Percentiles rank a stretch among this genome's conserved stretches.
Evolutionary conservation across 2,888 invertebrate genomes (phyloP).

Genomic region (Cryptocephalus moraei): DNA sequence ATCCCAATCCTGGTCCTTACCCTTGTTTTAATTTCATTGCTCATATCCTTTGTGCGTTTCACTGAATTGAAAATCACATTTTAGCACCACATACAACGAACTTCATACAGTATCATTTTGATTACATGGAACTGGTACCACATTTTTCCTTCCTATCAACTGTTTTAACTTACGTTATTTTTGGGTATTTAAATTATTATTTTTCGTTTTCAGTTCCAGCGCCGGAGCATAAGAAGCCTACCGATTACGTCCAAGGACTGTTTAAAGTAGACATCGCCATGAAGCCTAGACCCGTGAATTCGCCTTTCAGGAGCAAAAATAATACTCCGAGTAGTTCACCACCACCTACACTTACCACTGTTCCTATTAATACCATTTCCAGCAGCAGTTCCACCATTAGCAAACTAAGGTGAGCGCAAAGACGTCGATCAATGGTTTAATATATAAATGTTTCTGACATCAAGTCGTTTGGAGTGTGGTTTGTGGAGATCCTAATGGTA

Average conservation of each 20-base stretch:
- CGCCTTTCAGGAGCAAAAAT: slow-evolving; percentile 33
- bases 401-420: slow-evolving; percentile 23
- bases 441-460: no score
- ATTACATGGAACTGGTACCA: no score
- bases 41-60: no score
- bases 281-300: slow-evolving; percentile 39
- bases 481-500: no score
- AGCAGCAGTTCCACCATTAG: slow-evolving; percentile 7
- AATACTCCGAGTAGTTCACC: slow-evolving; percentile 32
- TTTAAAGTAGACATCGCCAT: slow-evolving; percentile 49
- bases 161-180: no score
- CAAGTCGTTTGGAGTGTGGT: no score
- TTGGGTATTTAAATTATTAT: neutral
- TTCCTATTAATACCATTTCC: slow-evolving; percentile 12
- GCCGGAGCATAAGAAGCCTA: slow-evolving; percentile 56
- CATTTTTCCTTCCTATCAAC: no score
- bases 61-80: no score
- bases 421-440: neutral
- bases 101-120: no score
- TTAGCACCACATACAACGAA: no score
- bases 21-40: no score
- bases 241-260: slow-evolving; percentile 58
- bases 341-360: slow-evolving; percentile 27
- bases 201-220: slow-evolving; percentile 44
- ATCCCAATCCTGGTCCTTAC: no score